A percentile compares a stretch with the other conserved stretches of the same genome.
Evolutionary conservation across 2,797 vertebrate species (phyloP).

Genomic region (Orestias chungarensis): DNA sequence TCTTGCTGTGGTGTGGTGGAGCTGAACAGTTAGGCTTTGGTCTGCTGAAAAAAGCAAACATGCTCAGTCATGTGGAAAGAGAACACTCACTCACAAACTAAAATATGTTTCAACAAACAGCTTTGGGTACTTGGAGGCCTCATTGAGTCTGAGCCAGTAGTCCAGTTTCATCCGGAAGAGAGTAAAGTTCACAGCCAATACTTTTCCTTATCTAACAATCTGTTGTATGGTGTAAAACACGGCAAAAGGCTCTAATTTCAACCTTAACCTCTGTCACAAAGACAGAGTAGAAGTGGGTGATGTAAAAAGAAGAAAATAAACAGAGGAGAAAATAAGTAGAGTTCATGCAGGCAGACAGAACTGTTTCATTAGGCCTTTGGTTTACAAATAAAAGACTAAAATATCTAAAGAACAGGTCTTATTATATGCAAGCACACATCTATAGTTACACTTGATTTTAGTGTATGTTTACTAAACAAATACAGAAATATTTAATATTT

Average conservation of each 20-base stretch:
- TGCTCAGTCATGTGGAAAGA: constrained; percentile 28
- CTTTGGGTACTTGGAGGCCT: constrained; percentile 28
- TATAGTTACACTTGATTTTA: constrained; percentile 8
- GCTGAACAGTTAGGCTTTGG: constrained; percentile 26
- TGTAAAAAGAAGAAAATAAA: constrained; percentile 18
- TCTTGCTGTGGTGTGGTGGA: constrained; percentile 20
- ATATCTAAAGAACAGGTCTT: constrained; percentile 36
- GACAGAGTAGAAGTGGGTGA: constrained; percentile 26
- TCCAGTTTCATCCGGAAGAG: constrained; percentile 12
- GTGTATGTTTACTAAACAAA: background rate
- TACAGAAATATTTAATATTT: background rate
- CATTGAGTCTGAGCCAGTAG: constrained; percentile 31
- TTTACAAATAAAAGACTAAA: constrained; percentile 11
- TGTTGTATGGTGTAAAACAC: constrained; percentile 23
- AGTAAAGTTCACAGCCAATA: constrained; percentile 36
- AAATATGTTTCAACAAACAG: constrained; percentile 15
- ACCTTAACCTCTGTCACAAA: constrained; percentile 39
- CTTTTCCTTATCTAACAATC: constrained; percentile 24
- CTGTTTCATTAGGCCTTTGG: constrained; percentile 16
- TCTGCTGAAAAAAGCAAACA: constrained; percentile 41
- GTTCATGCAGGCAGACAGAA: constrained; percentile 30
- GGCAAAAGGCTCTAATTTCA: constrained; percentile 24
- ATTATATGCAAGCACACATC: background rate
- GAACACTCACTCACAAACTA: constrained; percentile 1
- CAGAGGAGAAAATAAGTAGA: constrained; percentile 7